Evolutionary conservation across 2,113 vertebrate genomes (phyloP).

Genomic region (Carassius gibelio): DNA sequence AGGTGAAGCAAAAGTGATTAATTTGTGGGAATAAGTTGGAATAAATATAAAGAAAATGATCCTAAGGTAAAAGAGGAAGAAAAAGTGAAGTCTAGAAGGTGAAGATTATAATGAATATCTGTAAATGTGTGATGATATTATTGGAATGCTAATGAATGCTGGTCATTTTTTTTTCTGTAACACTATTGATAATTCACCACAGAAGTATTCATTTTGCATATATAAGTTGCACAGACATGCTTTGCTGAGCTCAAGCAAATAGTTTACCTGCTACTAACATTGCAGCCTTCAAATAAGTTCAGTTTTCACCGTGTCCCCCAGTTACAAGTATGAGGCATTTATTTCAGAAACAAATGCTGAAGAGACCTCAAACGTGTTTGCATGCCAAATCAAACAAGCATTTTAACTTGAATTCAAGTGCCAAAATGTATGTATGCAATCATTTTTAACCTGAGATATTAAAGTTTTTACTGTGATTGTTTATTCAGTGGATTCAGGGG

Average conservation of each 20-base stretch:
- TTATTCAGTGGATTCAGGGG: background rate
- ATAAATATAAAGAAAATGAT: background rate
- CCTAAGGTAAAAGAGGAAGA: background rate
- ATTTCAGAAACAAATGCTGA: background rate
- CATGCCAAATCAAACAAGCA: background rate
- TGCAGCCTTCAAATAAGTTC: background rate
- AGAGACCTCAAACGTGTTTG: background rate
- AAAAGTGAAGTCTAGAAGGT: background rate
- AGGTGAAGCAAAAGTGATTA: background rate
- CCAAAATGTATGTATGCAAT: slow-evolving; percentile 2
- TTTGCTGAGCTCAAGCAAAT: background rate
- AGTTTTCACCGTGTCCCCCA: background rate
- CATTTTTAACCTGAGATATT: background rate
- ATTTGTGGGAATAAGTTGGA: background rate
- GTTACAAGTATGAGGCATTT: background rate
- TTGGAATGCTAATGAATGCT: background rate
- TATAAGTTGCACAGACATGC: background rate
- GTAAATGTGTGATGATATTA: background rate
- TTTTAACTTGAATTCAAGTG: slow-evolving; percentile 10
- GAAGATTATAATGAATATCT: background rate
- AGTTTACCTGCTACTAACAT: background rate
- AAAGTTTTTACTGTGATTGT: background rate
- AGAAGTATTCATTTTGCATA: slow-evolving; percentile 1
- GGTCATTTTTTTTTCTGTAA: background rate
- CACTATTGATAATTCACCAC: background rate